A percentile compares a stretch with the other conserved stretches of the same genome.
Conservation (phyloP, 92 coral and sea anemone genomes). For the Heliopora coerulea region DNA sequence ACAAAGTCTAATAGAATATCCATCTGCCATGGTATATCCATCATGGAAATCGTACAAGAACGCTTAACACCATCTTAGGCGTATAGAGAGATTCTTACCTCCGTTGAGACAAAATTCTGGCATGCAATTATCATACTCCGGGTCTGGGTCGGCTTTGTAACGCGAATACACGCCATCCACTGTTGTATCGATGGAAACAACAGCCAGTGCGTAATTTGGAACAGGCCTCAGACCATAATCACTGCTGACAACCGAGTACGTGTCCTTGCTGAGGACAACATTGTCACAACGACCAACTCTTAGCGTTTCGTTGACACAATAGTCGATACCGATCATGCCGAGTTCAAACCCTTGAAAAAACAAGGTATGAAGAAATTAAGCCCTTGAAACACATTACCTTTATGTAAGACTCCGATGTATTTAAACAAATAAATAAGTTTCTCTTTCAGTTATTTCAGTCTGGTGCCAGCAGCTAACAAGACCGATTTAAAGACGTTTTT, state of each 20-base stretch:
- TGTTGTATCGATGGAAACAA: constrained; percentile 1
- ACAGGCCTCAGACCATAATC: constrained; percentile 30
- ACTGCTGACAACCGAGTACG: constrained; percentile 34
- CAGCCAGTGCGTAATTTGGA: constrained; percentile 20
- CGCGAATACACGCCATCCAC: constrained; percentile 23
- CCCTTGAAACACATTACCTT: no score
- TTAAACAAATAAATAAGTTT: no score
- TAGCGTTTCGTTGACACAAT: constrained; percentile 20
- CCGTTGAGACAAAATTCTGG: constrained; percentile 28
- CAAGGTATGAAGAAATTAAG: not conserved
- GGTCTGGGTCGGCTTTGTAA: constrained; percentile 31
- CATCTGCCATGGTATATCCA: no score
- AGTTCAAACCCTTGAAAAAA: constrained; percentile 17
- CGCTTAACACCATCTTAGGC: no score
- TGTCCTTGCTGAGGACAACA: not conserved
- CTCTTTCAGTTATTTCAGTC: no score
- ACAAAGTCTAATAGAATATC: no score
- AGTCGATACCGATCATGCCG: constrained; percentile 38
- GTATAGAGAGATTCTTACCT: no score
- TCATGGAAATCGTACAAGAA: no score
- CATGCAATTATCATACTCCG: constrained; percentile 23
- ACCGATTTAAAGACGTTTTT: no score
- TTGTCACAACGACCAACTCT: constrained; percentile 20
- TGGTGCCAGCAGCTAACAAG: no score
- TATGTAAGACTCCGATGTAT: no score